Percentiles rank a stretch among this genome's conserved stretches.
phyloP scores from a whole-genome alignment of 2,797 vertebrate genomes.

The Platyrinchus mystaceus region DNA sequence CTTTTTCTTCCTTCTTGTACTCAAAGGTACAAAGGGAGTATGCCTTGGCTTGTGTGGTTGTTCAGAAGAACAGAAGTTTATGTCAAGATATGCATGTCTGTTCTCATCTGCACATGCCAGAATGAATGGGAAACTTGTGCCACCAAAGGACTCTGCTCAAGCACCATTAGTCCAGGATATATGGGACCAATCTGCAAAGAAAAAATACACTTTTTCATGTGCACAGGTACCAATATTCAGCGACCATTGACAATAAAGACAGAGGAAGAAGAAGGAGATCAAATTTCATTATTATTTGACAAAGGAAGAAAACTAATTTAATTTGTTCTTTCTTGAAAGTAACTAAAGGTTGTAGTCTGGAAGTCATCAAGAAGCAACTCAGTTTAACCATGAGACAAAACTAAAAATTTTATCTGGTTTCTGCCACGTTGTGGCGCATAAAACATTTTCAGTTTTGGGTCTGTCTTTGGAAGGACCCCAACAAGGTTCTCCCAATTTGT shows the following conservation, averaged over 20 bases:
- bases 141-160: background rate
- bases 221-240: background rate
- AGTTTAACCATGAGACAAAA: background rate
- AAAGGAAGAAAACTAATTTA: background rate
- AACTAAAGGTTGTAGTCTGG: background rate
- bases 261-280: background rate
- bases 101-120: accelerated
- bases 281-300: background rate
- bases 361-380: background rate
- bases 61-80: background rate
- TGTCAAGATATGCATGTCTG: accelerated
- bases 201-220: background rate
- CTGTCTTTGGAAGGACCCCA: background rate
- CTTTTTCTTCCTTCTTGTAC: background rate
- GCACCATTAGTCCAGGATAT: background rate
- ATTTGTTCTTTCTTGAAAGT: background rate
- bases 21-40: background rate
- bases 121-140: background rate
- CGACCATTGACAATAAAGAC: background rate
- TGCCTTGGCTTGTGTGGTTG: background rate
- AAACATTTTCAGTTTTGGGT: background rate
- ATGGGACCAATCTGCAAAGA: background rate
- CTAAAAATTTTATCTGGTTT: background rate
- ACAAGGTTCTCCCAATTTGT: background rate
- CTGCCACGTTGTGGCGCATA: background rate